phyloP scores from a whole-genome alignment of 2,797 vertebrate species.

The Halcyon leucocephala region DNA sequence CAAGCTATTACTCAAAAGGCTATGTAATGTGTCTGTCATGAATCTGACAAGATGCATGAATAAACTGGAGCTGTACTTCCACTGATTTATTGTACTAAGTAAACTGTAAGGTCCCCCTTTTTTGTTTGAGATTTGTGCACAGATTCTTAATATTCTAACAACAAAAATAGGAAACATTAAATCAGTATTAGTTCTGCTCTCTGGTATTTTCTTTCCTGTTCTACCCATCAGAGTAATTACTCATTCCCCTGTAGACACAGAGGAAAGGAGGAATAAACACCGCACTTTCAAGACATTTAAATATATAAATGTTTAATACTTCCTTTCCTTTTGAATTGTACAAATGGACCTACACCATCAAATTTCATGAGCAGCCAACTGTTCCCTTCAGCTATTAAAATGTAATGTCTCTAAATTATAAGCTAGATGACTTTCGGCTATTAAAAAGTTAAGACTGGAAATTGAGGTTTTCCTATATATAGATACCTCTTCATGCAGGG shows the following conservation, averaged over 20 bases:
- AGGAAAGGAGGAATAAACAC: background rate
- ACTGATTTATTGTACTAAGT: background rate
- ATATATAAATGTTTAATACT: background rate
- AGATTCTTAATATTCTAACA: background rate
- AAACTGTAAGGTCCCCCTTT: background rate
- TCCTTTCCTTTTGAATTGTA: background rate
- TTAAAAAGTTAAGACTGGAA: background rate
- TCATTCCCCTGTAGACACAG: background rate
- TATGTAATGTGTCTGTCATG: background rate
- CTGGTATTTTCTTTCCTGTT: background rate
- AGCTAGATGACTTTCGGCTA: background rate
- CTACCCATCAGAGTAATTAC: background rate
- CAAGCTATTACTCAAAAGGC: background rate
- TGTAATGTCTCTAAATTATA: background rate
- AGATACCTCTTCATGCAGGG: background rate
- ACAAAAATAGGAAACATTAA: background rate
- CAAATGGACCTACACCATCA: background rate
- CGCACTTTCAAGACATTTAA: background rate
- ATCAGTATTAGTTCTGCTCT: background rate
- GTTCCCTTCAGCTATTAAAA: background rate
- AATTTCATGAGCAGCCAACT: background rate
- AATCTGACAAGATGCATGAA: background rate
- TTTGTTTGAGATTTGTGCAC: background rate
- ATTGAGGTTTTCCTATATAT: background rate
- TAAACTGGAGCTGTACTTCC: background rate